These are phyloP conservation scores for Tigriopus japonicus DNA, from an alignment of 1,140 invertebrate species.

Conservation along the genomic window DNA sequence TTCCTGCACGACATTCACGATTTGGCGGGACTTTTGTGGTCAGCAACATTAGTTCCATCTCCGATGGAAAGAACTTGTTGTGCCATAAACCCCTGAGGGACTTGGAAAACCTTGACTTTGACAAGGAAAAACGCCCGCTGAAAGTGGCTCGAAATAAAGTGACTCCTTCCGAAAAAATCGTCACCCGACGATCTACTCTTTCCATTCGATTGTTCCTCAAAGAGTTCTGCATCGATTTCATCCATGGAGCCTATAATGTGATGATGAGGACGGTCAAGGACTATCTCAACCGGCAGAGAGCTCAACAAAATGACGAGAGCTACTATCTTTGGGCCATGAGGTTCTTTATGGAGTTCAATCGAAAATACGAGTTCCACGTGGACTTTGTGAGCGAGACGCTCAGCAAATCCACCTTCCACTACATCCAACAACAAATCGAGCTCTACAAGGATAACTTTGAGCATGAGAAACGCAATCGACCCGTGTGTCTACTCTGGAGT, in stretches of 20 bases:
- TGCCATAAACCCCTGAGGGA: slow-evolving; percentile 62
- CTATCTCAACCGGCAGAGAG: slow-evolving; percentile 38
- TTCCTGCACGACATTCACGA: slow-evolving; percentile 48
- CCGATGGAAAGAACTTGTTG: slow-evolving; percentile 61
- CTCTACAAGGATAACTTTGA: slow-evolving; percentile 68
- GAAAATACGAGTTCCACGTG: slow-evolving; percentile 56
- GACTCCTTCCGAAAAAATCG: slow-evolving; percentile 34
- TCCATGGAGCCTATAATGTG: slow-evolving; percentile 78
- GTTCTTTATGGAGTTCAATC: slow-evolving; percentile 96
- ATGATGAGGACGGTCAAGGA: slow-evolving; percentile 60
- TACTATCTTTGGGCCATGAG: slow-evolving; percentile 83
- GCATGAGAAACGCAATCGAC: slow-evolving; percentile 49
- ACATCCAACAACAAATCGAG: slow-evolving; percentile 76
- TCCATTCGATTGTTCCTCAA: slow-evolving; percentile 66
- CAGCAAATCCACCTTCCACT: slow-evolving; percentile 72
- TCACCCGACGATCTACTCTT: slow-evolving; percentile 45
- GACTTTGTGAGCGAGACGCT: slow-evolving; percentile 68
- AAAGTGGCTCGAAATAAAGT: slow-evolving; percentile 44
- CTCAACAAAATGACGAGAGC: slow-evolving; percentile 57
- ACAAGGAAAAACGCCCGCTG: slow-evolving; percentile 45
- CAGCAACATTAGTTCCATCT: slow-evolving; percentile 80
- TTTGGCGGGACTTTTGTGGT: slow-evolving; percentile 84
- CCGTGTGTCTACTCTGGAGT: slow-evolving; percentile 55
- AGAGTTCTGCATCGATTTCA: slow-evolving; percentile 81
- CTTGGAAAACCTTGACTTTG: slow-evolving; percentile 51